Percentiles rank a stretch among this genome's conserved stretches.
phyloP scores from a whole-genome alignment of 1,140 invertebrate species.

The Drosophila pallidifrons region DNA sequence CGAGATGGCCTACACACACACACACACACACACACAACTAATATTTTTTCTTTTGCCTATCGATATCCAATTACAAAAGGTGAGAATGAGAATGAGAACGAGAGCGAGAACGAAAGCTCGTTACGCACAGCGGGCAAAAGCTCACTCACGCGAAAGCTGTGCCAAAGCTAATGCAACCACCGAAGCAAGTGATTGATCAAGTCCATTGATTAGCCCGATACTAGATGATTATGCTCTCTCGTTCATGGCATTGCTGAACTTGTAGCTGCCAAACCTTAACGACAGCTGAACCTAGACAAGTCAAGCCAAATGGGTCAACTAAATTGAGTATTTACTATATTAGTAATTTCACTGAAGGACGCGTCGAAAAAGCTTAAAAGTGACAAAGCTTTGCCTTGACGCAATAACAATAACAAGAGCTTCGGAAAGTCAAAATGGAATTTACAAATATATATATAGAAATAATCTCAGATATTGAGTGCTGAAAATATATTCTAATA shows the following conservation, averaged over 20 bases:
- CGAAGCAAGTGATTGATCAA: not conserved
- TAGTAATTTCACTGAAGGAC: constrained; percentile 10
- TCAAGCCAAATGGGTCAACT: constrained; percentile 2
- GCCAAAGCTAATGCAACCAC: not conserved
- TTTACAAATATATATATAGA: not conserved
- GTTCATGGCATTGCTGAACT: not conserved
- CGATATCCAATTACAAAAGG: constrained; percentile 70
- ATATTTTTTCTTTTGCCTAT: constrained; percentile 9
- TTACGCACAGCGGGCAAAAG: constrained; percentile 1
- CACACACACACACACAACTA: not conserved
- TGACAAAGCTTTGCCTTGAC: not conserved
- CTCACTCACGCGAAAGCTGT: not conserved
- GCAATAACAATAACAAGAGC: constrained; percentile 17
- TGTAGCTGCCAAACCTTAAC: constrained; percentile 4
- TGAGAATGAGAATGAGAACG: not conserved
- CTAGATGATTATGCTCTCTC: not conserved
- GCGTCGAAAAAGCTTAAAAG: not conserved
- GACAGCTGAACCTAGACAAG: not conserved
- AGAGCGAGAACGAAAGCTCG: constrained; percentile 1
- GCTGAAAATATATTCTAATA: not conserved
- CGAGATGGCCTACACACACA: constrained; percentile 9
- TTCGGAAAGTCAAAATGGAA: not conserved
- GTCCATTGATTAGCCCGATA: not conserved
- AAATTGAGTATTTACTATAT: not conserved
- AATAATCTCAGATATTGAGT: constrained; percentile 6